Evolutionary conservation across 2,888 invertebrate species (phyloP).

Genomic region (Lacanobia wlatinum): DNA sequence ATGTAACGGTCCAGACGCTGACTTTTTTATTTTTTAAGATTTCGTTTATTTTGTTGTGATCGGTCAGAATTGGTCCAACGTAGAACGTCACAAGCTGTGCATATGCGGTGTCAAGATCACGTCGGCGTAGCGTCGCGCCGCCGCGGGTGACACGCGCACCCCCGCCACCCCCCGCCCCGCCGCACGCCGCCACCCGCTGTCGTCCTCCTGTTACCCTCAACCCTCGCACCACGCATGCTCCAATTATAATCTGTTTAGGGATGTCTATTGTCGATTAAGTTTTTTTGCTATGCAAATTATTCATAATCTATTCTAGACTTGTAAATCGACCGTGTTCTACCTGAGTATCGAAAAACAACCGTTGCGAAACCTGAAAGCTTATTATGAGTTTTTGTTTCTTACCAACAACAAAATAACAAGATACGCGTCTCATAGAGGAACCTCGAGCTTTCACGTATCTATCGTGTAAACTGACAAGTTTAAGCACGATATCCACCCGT

Average conservation of each 20-base stretch:
- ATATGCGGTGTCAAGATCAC: constrained; percentile 90
- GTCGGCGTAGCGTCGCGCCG: constrained; percentile 81
- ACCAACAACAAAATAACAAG: constrained; percentile 58
- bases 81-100: constrained; percentile 83
- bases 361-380: not conserved
- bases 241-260: constrained; percentile 91
- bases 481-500: constrained; percentile 80
- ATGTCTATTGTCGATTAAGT: constrained; percentile 88
- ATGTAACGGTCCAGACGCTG: constrained; percentile 7
- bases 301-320: constrained; percentile 26
- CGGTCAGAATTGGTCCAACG: constrained; percentile 73
- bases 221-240: constrained; percentile 90
- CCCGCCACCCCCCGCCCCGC: constrained; percentile 60
- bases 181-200: constrained; percentile 67
- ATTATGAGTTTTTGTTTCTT: constrained; percentile 34
- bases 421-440: constrained; percentile 66
- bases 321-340: not conserved
- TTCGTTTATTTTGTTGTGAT: constrained; percentile 68
- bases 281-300: constrained; percentile 64
- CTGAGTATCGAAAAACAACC: not conserved
- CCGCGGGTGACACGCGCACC: constrained; percentile 84
- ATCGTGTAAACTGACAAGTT: constrained; percentile 79
- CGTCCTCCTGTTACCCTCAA: constrained; percentile 78
- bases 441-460: constrained; percentile 75
- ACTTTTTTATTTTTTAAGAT: constrained; percentile 22